These are phyloP conservation scores for Hemitrygon akajei DNA, from an alignment of 2,797 vertebrate genomes.

Conservation along the genomic window DNA sequence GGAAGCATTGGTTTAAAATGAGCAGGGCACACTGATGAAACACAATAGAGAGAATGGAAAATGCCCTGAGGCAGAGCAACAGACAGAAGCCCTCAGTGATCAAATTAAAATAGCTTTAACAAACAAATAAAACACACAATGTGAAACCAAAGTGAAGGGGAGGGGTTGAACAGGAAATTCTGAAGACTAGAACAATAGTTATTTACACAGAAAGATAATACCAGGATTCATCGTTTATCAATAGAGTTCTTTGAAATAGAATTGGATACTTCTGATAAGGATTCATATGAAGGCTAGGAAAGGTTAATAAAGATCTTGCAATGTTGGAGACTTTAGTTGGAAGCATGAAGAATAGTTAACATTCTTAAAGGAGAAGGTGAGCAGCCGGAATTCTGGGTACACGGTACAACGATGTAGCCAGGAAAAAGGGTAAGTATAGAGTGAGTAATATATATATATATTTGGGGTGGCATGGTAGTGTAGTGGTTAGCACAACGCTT, in stretches of 20 bases:
- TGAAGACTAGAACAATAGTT: too few species aligned
- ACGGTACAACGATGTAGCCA: too few species aligned
- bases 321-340: neutral
- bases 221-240: neutral
- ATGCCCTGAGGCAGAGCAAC: neutral
- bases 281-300: neutral
- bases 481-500: too few species aligned
- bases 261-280: neutral
- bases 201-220: neutral
- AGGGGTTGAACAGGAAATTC: neutral
- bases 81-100: neutral
- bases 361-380: too few species aligned
- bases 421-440: too few species aligned
- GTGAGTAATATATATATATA: too few species aligned
- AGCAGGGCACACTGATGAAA: neutral
- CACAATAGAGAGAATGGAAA: neutral
- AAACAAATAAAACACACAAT: neutral
- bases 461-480: too few species aligned
- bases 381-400: too few species aligned
- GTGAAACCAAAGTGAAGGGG: neutral
- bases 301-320: neutral
- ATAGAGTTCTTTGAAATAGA: neutral
- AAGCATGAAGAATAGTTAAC: neutral
- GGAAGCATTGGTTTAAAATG: neutral
- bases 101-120: slow-evolving; percentile 2